Conservation (phyloP, 2,888 invertebrate genomes). For the Heliconius hortense region DNA sequence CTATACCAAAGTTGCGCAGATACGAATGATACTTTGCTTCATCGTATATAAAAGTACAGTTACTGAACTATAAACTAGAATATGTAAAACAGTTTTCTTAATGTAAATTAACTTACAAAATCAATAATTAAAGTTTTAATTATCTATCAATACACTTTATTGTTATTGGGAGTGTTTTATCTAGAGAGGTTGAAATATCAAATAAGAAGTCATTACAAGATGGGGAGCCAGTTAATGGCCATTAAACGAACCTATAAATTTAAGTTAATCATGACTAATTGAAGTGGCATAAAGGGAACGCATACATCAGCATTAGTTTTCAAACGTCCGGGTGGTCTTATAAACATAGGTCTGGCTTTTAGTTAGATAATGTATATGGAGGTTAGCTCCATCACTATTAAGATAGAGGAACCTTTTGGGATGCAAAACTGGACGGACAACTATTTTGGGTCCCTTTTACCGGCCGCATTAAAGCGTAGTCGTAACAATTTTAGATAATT, state of each 20-base stretch:
- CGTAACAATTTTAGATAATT: constrained; percentile 48
- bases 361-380: constrained; percentile 64
- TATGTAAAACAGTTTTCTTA: background rate
- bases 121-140: constrained; percentile 41
- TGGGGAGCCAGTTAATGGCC: constrained; percentile 71
- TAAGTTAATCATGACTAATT: constrained; percentile 79
- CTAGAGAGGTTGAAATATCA: constrained; percentile 64
- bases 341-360: constrained; percentile 57
- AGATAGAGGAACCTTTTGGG: constrained; percentile 64
- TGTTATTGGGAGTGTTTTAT: constrained; percentile 74
- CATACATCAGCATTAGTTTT: constrained; percentile 48
- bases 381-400: constrained; percentile 70
- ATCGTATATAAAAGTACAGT: background rate
- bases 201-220: constrained; percentile 70
- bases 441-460: constrained; percentile 57
- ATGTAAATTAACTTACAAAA: background rate
- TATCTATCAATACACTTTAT: constrained; percentile 62
- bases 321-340: constrained; percentile 69
- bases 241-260: constrained; percentile 78
- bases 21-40: too few species aligned
- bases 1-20: too few species aligned
- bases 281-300: constrained; percentile 55
- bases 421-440: constrained; percentile 55
- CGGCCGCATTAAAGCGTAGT: constrained; percentile 53
- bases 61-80: background rate